Conservation (phyloP, 2,888 invertebrate species). For the Mesochorus sp. region DNA sequence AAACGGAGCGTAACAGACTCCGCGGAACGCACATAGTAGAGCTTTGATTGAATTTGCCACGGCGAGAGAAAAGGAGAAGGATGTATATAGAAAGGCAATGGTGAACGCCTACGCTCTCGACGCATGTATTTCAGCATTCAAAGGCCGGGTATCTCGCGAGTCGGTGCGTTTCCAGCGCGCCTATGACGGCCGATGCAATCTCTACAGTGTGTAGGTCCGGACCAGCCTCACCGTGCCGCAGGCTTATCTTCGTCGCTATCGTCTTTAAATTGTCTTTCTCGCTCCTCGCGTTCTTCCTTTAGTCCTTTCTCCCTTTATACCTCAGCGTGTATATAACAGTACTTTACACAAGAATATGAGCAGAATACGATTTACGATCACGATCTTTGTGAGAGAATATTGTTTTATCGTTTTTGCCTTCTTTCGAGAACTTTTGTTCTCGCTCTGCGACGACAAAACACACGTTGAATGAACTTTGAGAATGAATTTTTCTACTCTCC, state of each 20-base stretch:
- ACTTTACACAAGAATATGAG: slow-evolving; percentile 5
- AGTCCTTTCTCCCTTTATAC: slow-evolving; percentile 1
- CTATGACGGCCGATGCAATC: slow-evolving; percentile 34
- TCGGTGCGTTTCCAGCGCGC: slow-evolving; percentile 21
- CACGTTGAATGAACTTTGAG: too few species aligned
- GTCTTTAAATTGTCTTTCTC: slow-evolving; percentile 42
- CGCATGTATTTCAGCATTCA: slow-evolving; percentile 57
- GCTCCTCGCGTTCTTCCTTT: neutral
- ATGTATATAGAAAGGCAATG: slow-evolving; percentile 13
- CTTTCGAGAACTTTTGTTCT: neutral
- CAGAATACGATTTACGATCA: neutral
- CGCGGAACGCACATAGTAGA: slow-evolving; percentile 64
- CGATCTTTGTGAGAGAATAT: slow-evolving; percentile 9
- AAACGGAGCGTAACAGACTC: slow-evolving; percentile 59
- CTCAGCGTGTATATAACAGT: slow-evolving; percentile 23
- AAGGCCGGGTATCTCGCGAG: slow-evolving; percentile 32
- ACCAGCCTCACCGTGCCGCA: slow-evolving; percentile 39
- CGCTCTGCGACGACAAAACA: too few species aligned
- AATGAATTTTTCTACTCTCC: too few species aligned
- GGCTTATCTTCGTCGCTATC: slow-evolving; percentile 54
- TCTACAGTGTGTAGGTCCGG: slow-evolving; percentile 12
- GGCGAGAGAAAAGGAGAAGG: slow-evolving; percentile 61
- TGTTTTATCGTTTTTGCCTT: neutral
- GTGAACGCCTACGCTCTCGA: slow-evolving; percentile 58
- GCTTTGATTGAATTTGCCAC: slow-evolving; percentile 80